These are phyloP conservation scores for Oscheius sp. DNA, from an alignment of 2,888 invertebrate species.

Conservation along the genomic window DNA sequence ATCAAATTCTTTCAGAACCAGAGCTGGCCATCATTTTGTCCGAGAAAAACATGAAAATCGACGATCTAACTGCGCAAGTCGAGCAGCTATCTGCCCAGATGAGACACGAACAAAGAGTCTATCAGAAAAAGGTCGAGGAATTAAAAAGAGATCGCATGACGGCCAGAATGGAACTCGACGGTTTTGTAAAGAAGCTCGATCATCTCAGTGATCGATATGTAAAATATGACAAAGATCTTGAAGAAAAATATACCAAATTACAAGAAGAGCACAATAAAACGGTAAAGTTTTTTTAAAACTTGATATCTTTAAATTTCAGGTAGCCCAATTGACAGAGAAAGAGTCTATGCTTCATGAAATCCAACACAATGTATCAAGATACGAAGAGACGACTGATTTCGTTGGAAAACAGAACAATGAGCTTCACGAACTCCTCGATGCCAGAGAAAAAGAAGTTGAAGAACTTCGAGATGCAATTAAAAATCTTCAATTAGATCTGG, in stretches of 20 bases:
- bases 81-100: slow-evolving; percentile 14
- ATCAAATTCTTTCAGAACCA: slow-evolving; percentile 10
- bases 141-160: slow-evolving; percentile 9
- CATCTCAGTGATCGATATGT: slow-evolving; percentile 20
- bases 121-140: slow-evolving; percentile 14
- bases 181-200: slow-evolving; percentile 18
- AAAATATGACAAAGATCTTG: slow-evolving; percentile 20
- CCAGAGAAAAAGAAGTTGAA: slow-evolving; percentile 44
- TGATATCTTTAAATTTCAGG: slow-evolving; percentile 2
- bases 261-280: slow-evolving; percentile 17
- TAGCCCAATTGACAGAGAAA: slow-evolving; percentile 10
- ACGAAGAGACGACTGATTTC: slow-evolving; percentile 18
- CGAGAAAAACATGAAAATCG: slow-evolving; percentile 23
- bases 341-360: slow-evolving; percentile 2
- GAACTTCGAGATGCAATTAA: slow-evolving; percentile 40
- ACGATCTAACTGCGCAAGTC: neutral
- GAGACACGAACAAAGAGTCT: slow-evolving; percentile 15
- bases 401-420: slow-evolving; percentile 48
- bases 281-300: neutral
- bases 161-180: slow-evolving; percentile 7
- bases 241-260: slow-evolving; percentile 8
- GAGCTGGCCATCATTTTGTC: slow-evolving; percentile 13
- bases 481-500: neutral
- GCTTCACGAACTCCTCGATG: slow-evolving; percentile 46
- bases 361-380: neutral